Evolutionary conservation across 2,888 invertebrate genomes (phyloP).

Genomic region (Agrotis puta): DNA sequence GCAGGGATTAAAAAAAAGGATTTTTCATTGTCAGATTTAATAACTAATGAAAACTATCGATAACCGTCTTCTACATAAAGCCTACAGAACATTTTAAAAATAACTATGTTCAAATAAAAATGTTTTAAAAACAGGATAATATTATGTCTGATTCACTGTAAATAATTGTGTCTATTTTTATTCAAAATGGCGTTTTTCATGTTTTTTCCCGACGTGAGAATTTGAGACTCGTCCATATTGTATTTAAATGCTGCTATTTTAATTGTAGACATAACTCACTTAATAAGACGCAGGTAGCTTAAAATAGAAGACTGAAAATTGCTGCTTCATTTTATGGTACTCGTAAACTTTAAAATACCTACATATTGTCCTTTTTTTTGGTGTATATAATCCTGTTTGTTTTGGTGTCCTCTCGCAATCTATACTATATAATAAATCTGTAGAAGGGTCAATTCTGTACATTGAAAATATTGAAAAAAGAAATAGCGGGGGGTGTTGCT

Average conservation of each 20-base stretch:
- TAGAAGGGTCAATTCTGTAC: no score
- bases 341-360: neutral
- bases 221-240: conserved; percentile 40
- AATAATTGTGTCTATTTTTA: conserved; percentile 32
- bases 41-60: no score
- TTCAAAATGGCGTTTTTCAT: conserved; percentile 6
- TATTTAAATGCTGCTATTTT: conserved; percentile 52
- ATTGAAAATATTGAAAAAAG: no score
- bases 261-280: conserved; percentile 22
- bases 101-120: conserved; percentile 4
- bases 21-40: no score
- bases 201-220: conserved; percentile 55
- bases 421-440: no score
- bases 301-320: conserved; percentile 15
- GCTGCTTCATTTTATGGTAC: neutral
- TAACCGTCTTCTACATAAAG: no score
- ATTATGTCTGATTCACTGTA: conserved; percentile 24
- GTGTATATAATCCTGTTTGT: no score
- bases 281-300: conserved; percentile 22
- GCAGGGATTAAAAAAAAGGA: no score
- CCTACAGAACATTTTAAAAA: neutral
- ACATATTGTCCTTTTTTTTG: neutral
- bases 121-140: conserved; percentile 34
- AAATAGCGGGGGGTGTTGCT: no score
- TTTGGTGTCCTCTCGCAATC: no score